Conservation (phyloP, 1,140 invertebrate species). For the Carcinoscorpius rotundicauda region DNA sequence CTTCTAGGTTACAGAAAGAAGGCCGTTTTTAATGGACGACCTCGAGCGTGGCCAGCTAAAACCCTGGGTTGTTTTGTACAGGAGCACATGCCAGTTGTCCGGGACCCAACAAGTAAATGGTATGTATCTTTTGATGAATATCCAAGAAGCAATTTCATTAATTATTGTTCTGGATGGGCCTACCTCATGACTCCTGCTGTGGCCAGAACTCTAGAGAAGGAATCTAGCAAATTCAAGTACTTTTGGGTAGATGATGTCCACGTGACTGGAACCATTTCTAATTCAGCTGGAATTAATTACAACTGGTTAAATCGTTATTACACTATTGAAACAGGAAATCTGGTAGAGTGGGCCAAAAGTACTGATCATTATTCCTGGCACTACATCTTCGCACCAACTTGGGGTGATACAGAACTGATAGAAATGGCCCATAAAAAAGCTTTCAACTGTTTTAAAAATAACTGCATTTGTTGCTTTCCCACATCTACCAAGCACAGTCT, state of each 20-base stretch:
- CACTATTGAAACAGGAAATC: slow-evolving; percentile 7
- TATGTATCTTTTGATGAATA: slow-evolving; percentile 57
- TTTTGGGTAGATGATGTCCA: slow-evolving; percentile 44
- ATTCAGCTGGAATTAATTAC: slow-evolving; percentile 13
- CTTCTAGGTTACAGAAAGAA: slow-evolving; percentile 19
- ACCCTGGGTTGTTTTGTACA: slow-evolving; percentile 50
- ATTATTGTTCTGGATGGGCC: slow-evolving; percentile 61
- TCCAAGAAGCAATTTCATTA: slow-evolving; percentile 46
- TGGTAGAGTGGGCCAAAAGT: slow-evolving; percentile 13
- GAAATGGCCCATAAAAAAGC: slow-evolving; percentile 22
- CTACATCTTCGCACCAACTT: slow-evolving; percentile 25
- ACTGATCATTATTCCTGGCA: slow-evolving; percentile 9
- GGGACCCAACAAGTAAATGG: slow-evolving; percentile 56
- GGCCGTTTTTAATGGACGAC: neutral
- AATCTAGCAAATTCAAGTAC: slow-evolving; percentile 29
- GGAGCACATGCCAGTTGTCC: slow-evolving; percentile 46
- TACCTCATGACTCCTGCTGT: slow-evolving; percentile 54
- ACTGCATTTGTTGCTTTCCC: slow-evolving; percentile 14
- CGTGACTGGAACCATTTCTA: slow-evolving; percentile 37
- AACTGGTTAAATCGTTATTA: slow-evolving; percentile 12
- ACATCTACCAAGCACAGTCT: too few species aligned
- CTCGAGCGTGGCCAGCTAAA: slow-evolving; percentile 23
- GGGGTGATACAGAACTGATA: slow-evolving; percentile 27
- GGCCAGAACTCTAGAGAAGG: slow-evolving; percentile 31
- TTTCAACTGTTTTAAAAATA: slow-evolving; percentile 25